Evolutionary conservation across 2,797 vertebrate genomes (phyloP), one percentile per base, ranked within the genome.

Genomic region (Alca torda): DNA sequence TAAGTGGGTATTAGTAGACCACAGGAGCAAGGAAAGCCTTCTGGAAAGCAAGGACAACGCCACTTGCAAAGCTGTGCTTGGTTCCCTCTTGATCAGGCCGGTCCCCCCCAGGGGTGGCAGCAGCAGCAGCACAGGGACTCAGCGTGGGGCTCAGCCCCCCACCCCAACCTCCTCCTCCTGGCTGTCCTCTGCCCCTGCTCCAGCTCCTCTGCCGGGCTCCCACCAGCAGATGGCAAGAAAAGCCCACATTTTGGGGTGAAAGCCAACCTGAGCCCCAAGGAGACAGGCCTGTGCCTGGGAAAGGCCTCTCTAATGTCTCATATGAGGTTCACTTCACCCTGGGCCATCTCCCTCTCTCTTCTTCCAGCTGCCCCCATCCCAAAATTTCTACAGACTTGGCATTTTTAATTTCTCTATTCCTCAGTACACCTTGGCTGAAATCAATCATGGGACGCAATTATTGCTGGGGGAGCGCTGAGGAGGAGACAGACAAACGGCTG

Each of bases 211-310:
- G 61, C 11, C 0, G 0, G 6, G 8, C 5, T 91, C 19, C 43
- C 28, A 92, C 96, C 96, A 95, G 96, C 3, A 97, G 96, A 67
- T 82, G 96, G 96, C 96, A 96, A 97, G 28, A 73, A 0, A 10
- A 88, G 59, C 50, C 23, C 51, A 35, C 5, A 18, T 51, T 87
- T 81, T 21, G 28, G 37, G 69, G 31, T 45, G 43, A 75, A 9
- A 61, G 10, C 3, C n/a, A 15, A 35, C 12, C 9, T 4, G 4
- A 70, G 6, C 7, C 16, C 11, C 28, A 48, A 24, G 16, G 30
- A 14, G 50, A 35, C 31, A 15, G 21, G 3, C 5, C 6, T 15
- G 19, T 31, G 33, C 7, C 13, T 1, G 6, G 4, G 3, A 61
- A 24, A 14, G 31, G 12, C 16, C 95, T 68, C 79, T 78, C 72